These are phyloP conservation scores for Macrotus californicus DNA, from an alignment of 2,113 vertebrate species.

Conservation along the genomic window DNA sequence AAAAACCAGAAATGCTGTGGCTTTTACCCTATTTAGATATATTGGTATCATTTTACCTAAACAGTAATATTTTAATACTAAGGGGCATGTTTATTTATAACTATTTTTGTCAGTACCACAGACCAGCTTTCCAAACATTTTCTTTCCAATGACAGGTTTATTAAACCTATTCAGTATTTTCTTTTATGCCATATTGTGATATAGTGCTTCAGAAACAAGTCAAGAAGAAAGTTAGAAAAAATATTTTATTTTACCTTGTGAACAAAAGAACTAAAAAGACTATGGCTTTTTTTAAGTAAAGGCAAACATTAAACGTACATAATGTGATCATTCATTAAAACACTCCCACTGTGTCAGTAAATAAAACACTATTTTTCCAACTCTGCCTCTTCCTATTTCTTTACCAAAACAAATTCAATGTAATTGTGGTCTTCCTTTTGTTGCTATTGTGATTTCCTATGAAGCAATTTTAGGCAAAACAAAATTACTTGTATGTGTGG, in stretches of 20 bases:
- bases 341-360: neutral
- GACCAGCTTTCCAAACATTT: neutral
- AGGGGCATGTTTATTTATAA: slow-evolving; percentile 57
- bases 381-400: slow-evolving; percentile 5
- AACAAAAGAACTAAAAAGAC: neutral
- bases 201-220: slow-evolving; percentile 1
- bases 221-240: neutral
- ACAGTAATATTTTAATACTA: slow-evolving; percentile 45
- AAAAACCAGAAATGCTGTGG: slow-evolving; percentile 8
- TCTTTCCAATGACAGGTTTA: slow-evolving; percentile 24
- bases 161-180: neutral
- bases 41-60: slow-evolving; percentile 32
- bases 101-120: neutral
- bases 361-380: neutral
- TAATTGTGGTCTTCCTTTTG: neutral
- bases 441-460: slow-evolving; percentile 34
- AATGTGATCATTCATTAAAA: neutral
- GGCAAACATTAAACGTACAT: neutral
- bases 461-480: slow-evolving; percentile 35
- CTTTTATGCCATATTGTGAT: neutral
- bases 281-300: neutral
- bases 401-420: slow-evolving; percentile 8
- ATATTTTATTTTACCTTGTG: neutral
- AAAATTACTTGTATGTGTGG: neutral
- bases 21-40: slow-evolving; percentile 50